Conservation (phyloP, 1,140 invertebrate species). For the Platyura marginata region DNA sequence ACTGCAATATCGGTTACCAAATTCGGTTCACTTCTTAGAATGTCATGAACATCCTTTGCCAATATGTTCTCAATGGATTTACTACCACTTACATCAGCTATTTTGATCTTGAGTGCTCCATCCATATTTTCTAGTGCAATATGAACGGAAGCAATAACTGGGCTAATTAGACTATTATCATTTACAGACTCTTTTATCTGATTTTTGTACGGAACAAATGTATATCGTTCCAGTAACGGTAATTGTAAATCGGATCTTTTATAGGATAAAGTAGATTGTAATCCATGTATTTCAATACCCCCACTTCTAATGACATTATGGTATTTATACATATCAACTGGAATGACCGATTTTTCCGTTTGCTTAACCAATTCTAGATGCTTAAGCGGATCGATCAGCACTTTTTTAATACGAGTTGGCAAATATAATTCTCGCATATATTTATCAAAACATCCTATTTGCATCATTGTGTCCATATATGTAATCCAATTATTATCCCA, state of each 20-base stretch:
- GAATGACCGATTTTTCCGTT: slow-evolving; percentile 21
- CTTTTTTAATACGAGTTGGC: slow-evolving; percentile 68
- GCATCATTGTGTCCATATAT: slow-evolving; percentile 87
- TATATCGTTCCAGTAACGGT: slow-evolving; percentile 66
- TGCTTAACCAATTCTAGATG: slow-evolving; percentile 34
- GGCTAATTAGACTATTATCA: slow-evolving; percentile 28
- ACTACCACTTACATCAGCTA: not conserved
- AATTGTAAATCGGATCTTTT: slow-evolving; percentile 54
- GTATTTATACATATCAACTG: slow-evolving; percentile 56
- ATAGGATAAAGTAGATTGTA: slow-evolving; percentile 80
- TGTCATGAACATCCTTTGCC: not conserved
- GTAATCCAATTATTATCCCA: slow-evolving; percentile 90
- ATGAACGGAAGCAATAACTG: not conserved
- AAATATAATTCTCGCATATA: slow-evolving; percentile 60
- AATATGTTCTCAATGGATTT: not conserved
- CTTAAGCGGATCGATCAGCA: slow-evolving; percentile 59
- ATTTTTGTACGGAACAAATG: slow-evolving; percentile 72
- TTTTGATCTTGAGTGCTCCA: not conserved
- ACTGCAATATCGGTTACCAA: not conserved
- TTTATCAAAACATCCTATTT: slow-evolving; percentile 67
- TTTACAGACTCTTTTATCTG: slow-evolving; percentile 21
- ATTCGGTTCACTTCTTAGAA: not conserved
- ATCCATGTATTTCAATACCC: slow-evolving; percentile 74
- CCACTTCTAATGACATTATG: slow-evolving; percentile 62
- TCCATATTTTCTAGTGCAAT: not conserved